phyloP scores from a whole-genome alignment of 2,797 vertebrate genomes.

The Ambastaia sidthimunki region DNA sequence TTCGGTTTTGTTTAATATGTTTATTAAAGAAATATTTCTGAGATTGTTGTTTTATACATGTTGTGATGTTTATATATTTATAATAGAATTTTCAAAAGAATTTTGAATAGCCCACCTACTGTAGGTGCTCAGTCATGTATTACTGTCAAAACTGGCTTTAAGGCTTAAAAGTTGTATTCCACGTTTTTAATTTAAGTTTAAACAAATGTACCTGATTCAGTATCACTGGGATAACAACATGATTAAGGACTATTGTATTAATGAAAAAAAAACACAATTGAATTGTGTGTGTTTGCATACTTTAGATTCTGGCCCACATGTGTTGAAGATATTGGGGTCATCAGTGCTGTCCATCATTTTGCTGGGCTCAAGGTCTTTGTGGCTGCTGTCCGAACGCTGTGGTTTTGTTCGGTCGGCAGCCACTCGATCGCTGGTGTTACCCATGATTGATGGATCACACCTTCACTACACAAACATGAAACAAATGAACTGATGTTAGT shows the following conservation, averaged over 20 bases:
- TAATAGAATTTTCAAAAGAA: no score
- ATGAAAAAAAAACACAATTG: neutral
- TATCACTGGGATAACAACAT: neutral
- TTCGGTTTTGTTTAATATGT: no score
- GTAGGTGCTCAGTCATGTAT: no score
- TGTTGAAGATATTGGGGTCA: constrained; percentile 93
- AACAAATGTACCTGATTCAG: neutral
- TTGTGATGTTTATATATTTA: no score
- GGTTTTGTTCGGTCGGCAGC: constrained; percentile 87
- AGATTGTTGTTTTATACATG: no score
- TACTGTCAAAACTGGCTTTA: neutral
- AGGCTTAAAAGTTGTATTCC: neutral
- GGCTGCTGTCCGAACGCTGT: constrained; percentile 84
- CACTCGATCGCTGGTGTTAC: constrained; percentile 92
- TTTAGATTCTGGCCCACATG: constrained; percentile 85
- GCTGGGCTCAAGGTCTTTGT: constrained; percentile 87
- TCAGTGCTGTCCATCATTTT: constrained; percentile 97
- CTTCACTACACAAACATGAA: neutral
- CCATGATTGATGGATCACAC: constrained; percentile 76
- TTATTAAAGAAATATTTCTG: no score
- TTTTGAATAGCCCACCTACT: no score
- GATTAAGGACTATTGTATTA: neutral
- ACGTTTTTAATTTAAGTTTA: neutral
- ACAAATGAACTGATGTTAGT: neutral
- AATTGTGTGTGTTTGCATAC: constrained; percentile 66